A percentile compares a stretch with the other conserved stretches of the same genome.
Conservation (phyloP, 23 tunicate genomes). For the Ciona savignyi region DNA sequence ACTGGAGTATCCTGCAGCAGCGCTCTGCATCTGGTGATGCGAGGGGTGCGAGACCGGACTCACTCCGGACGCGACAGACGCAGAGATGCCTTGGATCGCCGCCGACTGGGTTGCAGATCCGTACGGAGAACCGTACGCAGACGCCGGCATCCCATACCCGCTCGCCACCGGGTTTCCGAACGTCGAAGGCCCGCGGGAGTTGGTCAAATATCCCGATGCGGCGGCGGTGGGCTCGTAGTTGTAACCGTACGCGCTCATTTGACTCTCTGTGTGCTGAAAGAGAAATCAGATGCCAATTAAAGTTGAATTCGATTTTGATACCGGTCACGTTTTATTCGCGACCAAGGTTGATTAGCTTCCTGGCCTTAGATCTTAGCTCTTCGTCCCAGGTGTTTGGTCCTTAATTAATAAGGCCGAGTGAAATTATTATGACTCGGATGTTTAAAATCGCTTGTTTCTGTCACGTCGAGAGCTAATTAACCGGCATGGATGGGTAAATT, state of each 20-base stretch:
- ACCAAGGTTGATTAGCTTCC: neutral
- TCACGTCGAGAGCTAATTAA: neutral
- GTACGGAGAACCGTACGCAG: slow-evolving; percentile 66
- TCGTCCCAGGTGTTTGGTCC: neutral
- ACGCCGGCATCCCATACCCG: slow-evolving; percentile 69
- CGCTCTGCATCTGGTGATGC: slow-evolving; percentile 41
- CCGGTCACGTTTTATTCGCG: neutral
- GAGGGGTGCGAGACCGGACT: slow-evolving; percentile 66
- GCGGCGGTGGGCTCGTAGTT: slow-evolving; percentile 83
- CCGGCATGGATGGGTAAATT: neutral
- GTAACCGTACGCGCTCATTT: slow-evolving; percentile 94
- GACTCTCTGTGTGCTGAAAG: slow-evolving; percentile 88
- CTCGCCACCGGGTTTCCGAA: slow-evolving; percentile 77
- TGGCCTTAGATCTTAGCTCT: neutral
- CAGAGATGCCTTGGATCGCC: slow-evolving; percentile 50
- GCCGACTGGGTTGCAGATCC: slow-evolving; percentile 49
- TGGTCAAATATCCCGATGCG: slow-evolving; percentile 69
- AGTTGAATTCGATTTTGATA: neutral
- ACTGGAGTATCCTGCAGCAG: slow-evolving; percentile 33
- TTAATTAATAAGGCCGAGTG: neutral
- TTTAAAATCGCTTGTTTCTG: neutral
- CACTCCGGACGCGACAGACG: slow-evolving; percentile 64
- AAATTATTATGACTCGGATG: neutral
- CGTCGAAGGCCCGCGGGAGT: slow-evolving; percentile 70
- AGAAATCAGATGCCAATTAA: neutral